Base-by-base conservation (phyloP, 2,113 vertebrate genomes). In the Myotis brandtii region DNA sequence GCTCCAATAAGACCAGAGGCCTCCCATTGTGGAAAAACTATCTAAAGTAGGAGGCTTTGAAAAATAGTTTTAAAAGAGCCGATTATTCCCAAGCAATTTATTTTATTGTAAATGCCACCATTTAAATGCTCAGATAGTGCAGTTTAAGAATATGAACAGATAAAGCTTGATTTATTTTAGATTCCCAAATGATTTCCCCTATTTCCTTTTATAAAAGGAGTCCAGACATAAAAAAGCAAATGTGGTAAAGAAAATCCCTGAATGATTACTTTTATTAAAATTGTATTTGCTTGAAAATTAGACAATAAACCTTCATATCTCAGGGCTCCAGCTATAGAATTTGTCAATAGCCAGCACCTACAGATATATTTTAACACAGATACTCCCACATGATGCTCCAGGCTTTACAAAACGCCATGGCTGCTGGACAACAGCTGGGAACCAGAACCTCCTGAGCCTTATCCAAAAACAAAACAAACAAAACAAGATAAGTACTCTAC, bases 251-350 rank as follows among this genome's bases (percentile, higher is more conserved):
- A 88, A 79, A 93, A 89, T 54, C 52, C 73, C 59, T 79, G 72
- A 96, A 90, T 76, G 87, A 95, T 95, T 72, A 56, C 80, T 86
- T 97, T 94, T 69, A 96, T 97, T 94, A 96, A 96, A 97, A 92
- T 73, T 59, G 23, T 85, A 83, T 95, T 96, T 72, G 40, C 86
- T 75, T 91, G 62, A 59, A 96, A 96, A 87, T 70, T 90, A 92
- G 76, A 97, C 77, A 95, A 95, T 93, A 86, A 85, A 32, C 30
- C 21, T 80, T 92, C 75, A 50, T 96, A 96, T 97, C 50, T 76
- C 64, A n/a, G 54, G 52, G 75, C 40, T 94, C 90, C 95, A 97
- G 89, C 80, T 64, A 17, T 46, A 95, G 27, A 52, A 76, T 67
- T 86, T 84, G 91, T 97, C 66, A 89, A 72, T 73, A 96, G 87